These are phyloP conservation scores for Pitangus sulphuratus DNA, from an alignment of 2,797 vertebrate genomes.

Conservation along the genomic window DNA sequence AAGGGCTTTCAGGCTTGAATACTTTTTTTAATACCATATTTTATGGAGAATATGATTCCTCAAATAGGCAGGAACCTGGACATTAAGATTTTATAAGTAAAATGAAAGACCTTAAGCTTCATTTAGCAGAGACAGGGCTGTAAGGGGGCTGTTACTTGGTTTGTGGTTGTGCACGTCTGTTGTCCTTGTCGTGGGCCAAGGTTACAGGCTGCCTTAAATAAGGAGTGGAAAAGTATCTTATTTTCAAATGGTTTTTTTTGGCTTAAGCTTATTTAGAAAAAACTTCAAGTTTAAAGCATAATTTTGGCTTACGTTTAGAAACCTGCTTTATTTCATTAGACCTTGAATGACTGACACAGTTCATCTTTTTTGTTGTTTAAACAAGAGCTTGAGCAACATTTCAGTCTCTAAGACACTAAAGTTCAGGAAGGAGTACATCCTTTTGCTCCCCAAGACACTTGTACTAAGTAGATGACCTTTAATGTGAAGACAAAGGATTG, in stretches of 20 bases:
- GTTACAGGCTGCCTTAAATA: not conserved
- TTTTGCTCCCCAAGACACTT: not conserved
- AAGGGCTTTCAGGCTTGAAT: slow-evolving; percentile 5
- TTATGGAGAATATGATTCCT: not conserved
- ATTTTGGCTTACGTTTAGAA: not conserved
- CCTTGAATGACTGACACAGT: not conserved
- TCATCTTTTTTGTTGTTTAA: not conserved
- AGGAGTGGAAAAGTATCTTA: rapidly evolving
- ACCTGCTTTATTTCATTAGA: not conserved
- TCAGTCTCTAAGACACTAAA: not conserved
- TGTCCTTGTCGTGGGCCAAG: not conserved
- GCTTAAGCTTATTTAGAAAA: not conserved
- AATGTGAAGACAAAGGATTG: not conserved
- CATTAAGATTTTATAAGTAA: not conserved
- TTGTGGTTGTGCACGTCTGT: rapidly evolving
- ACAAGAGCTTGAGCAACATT: not conserved
- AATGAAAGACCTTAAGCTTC: not conserved
- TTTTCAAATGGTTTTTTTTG: not conserved
- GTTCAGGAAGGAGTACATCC: not conserved
- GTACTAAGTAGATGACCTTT: not conserved
- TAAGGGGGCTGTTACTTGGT: not conserved
- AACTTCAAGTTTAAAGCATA: not conserved
- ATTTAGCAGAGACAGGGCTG: not conserved
- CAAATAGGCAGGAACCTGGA: not conserved
- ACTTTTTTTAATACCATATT: not conserved